A percentile compares a stretch with the other conserved stretches of the same genome.
Evolutionary conservation across 1,140 invertebrate genomes (phyloP).

Genomic region (Pogonomyrmex californicus): DNA sequence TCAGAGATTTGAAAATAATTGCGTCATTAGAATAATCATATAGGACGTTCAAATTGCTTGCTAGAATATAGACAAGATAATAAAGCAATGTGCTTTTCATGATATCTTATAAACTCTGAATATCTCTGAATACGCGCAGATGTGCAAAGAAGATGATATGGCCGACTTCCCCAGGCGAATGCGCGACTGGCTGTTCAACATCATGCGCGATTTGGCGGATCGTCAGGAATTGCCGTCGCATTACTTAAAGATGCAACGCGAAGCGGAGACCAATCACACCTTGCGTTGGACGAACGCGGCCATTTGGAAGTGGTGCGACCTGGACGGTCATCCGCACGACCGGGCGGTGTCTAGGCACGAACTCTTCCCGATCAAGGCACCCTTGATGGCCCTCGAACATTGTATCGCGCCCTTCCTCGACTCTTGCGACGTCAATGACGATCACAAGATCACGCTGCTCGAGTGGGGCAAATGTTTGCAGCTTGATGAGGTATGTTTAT

Average conservation of each 20-base stretch:
- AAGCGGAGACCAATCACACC: constrained; percentile 95
- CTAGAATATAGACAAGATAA: too few species aligned
- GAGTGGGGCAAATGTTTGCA: constrained; percentile 98
- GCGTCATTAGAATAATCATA: too few species aligned
- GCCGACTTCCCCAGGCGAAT: constrained; percentile 96
- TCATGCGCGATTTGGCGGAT: constrained; percentile 97
- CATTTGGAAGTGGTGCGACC: constrained; percentile 98
- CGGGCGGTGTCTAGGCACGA: constrained; percentile 96
- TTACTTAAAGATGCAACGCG: constrained; percentile 94
- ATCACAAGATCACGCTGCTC: constrained; percentile 95
- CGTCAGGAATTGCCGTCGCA: constrained; percentile 94
- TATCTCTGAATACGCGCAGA: constrained; percentile 84
- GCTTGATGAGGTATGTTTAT: constrained; percentile 90
- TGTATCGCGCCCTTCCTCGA: constrained; percentile 98
- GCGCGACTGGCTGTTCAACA: constrained; percentile 98
- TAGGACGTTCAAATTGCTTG: too few species aligned
- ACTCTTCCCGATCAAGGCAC: constrained; percentile 97
- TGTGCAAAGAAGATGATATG: constrained; percentile 94
- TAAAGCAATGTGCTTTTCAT: background rate
- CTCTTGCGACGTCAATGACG: constrained; percentile 94
- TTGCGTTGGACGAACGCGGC: constrained; percentile 96
- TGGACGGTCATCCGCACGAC: constrained; percentile 96
- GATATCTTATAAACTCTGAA: background rate
- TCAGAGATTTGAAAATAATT: background rate
- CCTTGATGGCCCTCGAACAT: constrained; percentile 96